Percentiles rank a stretch among this genome's conserved stretches.
Evolutionary conservation across 2,888 invertebrate species (phyloP).

Genomic region (Macrophya annulata): DNA sequence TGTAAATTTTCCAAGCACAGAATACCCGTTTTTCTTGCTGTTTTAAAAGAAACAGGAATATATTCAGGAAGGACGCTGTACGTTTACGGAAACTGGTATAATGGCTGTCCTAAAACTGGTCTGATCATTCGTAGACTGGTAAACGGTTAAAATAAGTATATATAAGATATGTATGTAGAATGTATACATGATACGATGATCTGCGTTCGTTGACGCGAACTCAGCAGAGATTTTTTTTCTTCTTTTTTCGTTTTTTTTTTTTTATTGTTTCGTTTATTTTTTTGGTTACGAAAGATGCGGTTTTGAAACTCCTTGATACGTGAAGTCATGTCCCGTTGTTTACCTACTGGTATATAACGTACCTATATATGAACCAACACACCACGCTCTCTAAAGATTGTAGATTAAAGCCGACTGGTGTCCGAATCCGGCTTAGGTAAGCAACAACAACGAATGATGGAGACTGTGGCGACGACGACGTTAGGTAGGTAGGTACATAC

Average conservation of each 20-base stretch:
- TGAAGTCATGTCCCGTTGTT: constrained; percentile 45
- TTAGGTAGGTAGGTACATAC: neutral
- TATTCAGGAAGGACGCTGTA: neutral
- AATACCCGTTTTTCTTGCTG: neutral
- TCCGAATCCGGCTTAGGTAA: constrained; percentile 31
- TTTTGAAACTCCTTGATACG: constrained; percentile 29
- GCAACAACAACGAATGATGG: constrained; percentile 13
- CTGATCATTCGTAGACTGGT: constrained; percentile 35
- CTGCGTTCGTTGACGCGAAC: constrained; percentile 21
- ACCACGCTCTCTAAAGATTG: neutral
- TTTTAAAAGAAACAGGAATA: neutral
- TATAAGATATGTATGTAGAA: neutral
- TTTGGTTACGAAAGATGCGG: neutral
- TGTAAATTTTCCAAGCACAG: neutral
- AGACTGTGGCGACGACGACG: neutral
- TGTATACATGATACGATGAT: constrained; percentile 3
- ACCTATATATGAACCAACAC: neutral
- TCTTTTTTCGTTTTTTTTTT: neutral
- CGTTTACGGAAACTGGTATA: constrained; percentile 24
- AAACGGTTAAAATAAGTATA: neutral
- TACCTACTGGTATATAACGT: neutral
- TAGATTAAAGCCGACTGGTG: constrained; percentile 25
- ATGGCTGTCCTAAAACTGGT: constrained; percentile 18
- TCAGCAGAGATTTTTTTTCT: neutral
- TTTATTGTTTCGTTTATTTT: neutral